Conservation (phyloP, 2,888 invertebrate species). For the Beris chalybata region DNA sequence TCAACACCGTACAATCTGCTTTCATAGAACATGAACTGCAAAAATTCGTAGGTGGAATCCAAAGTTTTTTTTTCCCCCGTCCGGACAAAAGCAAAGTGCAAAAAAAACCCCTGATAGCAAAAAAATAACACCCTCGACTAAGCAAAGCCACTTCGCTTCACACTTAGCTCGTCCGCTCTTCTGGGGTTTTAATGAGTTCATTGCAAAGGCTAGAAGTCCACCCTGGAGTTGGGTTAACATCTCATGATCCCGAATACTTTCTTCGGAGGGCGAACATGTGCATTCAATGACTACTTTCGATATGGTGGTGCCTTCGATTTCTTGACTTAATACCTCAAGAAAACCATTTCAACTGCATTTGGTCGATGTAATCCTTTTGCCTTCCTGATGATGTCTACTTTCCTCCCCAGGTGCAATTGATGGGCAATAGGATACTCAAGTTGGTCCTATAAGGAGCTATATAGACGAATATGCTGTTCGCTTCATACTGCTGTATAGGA, state of each 20-base stretch:
- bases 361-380: constrained; percentile 29
- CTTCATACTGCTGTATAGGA: no score
- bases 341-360: constrained; percentile 35
- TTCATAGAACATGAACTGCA: no score
- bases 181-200: constrained; percentile 22
- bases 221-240: constrained; percentile 3
- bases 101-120: no score
- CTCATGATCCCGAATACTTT: background rate
- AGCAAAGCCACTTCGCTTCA: constrained; percentile 6
- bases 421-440: constrained; percentile 18
- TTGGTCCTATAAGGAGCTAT: no score
- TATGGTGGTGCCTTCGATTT: constrained; percentile 31
- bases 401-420: constrained; percentile 34
- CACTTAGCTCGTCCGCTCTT: constrained; percentile 18
- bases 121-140: no score
- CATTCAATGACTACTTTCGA: constrained; percentile 10
- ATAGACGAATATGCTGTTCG: no score
- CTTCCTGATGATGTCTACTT: constrained; percentile 36
- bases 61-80: no score
- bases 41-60: no score
- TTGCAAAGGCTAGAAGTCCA: background rate
- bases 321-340: constrained; percentile 36
- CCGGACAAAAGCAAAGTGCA: no score
- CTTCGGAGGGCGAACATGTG: constrained; percentile 18
- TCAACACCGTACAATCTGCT: no score